phyloP scores from a whole-genome alignment of 2,113 vertebrate species.

The Scytalopus superciliaris region DNA sequence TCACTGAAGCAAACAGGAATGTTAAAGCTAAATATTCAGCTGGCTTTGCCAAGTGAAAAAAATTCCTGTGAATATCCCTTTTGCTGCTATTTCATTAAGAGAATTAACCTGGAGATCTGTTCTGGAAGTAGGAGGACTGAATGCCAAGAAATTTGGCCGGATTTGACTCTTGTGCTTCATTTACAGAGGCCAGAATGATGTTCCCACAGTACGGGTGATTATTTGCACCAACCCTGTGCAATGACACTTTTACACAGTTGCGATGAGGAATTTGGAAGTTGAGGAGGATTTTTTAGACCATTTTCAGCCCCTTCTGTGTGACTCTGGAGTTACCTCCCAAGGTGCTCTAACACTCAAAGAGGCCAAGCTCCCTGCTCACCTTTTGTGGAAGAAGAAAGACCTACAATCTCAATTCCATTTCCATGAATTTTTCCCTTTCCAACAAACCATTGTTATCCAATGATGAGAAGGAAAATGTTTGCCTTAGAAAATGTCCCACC shows the following conservation, averaged over 20 bases:
- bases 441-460: neutral
- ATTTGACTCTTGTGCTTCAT: neutral
- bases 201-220: neutral
- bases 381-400: neutral
- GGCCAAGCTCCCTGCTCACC: neutral
- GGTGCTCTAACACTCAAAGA: neutral
- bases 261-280: neutral
- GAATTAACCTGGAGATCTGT: neutral
- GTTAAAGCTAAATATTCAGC: neutral
- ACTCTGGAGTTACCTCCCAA: neutral
- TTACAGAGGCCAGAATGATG: neutral
- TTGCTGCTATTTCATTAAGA: neutral
- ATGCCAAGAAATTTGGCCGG: neutral
- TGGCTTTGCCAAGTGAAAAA: neutral
- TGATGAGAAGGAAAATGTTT: neutral
- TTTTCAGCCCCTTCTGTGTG: neutral
- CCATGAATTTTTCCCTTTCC: neutral
- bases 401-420: neutral
- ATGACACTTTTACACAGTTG: neutral
- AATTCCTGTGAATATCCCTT: neutral
- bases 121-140: neutral
- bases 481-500: neutral
- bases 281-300: neutral
- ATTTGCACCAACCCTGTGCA: neutral
- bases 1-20: neutral